Evolutionary conservation across 2,888 invertebrate genomes (phyloP), one percentile per base, ranked within the genome.

Genomic region (Diachrysia chrysitis): DNA sequence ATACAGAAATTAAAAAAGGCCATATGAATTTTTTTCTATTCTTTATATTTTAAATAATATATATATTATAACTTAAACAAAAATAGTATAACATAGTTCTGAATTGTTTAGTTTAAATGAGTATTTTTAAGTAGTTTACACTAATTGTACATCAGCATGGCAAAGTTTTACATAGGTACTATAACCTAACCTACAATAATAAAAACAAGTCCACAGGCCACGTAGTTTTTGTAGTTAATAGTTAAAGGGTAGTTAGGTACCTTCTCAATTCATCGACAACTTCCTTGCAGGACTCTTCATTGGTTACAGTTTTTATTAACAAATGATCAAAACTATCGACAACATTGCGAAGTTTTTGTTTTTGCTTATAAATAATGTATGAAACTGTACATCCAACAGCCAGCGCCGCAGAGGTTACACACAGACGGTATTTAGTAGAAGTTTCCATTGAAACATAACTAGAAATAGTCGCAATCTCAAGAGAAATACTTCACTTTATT

Each of bases 261-360:
- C 88, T 90, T 69, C 74, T 84, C 66, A 94, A 75, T 73, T 92
- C 90, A 6, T 58, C 32, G 2, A 93, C 84, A n/a, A 90, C 87
- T 68, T 83, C 73, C 61, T 90, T 82, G 63, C 94, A 90, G n/a
- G 74, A 63, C n/a, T 83, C 76, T 75, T 88, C 86, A 21, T 79
- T 87, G 12, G 83, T 85, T 5, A 93, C 88, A 35, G 80, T 87
- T 73, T 85, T 84, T 29, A 93, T 89, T 58, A 73, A 82, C 63
- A 94, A 82, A 66, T 93, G 87, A 21, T 88, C 76, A 51, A 93
- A 86, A n/a, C 85, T 86, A 25, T 90, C 86, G 1, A 58, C 67
- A 42, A 91, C 90, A 69, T 86, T 81, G 10, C 69, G 75, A 1
- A 60, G 46, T 65, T 71, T 77, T 37, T 66, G 71, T 69, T 80